Base-by-base conservation (phyloP, 2,797 vertebrate genomes). In the Phrynocephalus vlangalii region DNA sequence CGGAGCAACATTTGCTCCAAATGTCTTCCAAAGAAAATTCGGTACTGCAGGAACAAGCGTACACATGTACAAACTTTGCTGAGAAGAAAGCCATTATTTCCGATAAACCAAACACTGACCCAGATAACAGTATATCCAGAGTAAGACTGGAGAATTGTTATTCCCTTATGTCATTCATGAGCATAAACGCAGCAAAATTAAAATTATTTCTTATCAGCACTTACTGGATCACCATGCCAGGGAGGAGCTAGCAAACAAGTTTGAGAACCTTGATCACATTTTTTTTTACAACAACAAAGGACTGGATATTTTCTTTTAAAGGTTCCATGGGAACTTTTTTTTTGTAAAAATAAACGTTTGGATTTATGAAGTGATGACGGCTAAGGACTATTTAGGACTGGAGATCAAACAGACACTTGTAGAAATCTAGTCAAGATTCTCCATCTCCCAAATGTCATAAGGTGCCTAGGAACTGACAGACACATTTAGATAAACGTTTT, bases 401-500 rank as follows among this genome's bases (percentile, higher is more conserved):
- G 44, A 60, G 10, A 56, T 67, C 60, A 81, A n/a, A 63, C 73
- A 76, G 6, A 28, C 87, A 91, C 33, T 78, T 83, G 63, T 77
- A 84, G 28, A 38, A 6, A 76, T 87, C 85, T 33, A 87, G 13
- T 94, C 86, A 85, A 22, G 92, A 88, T 89, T 89, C 82, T 72
- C 78, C 67, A 87, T 84, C 77, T 72, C 0, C 87, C 2, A 0
- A 33, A 80, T 89, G 86, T 84, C 52, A 48, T 22, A 2, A 87
- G 68, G 79, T 85, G 82, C 71, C 88, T 78, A 86, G 71, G 66
- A 91, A 88, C 30, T 2, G 75, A 71, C 0, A 2, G 0, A 0
- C 73, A 73, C 0, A 0, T 73, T 86, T n/a, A 79, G 6, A 66
- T 3, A 15, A 63, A 63, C 16, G 16, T 48, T 79, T 3, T 85